Base-by-base conservation (phyloP, 92 coral and sea anemone species). In the Micromussa lordhowensis region DNA sequence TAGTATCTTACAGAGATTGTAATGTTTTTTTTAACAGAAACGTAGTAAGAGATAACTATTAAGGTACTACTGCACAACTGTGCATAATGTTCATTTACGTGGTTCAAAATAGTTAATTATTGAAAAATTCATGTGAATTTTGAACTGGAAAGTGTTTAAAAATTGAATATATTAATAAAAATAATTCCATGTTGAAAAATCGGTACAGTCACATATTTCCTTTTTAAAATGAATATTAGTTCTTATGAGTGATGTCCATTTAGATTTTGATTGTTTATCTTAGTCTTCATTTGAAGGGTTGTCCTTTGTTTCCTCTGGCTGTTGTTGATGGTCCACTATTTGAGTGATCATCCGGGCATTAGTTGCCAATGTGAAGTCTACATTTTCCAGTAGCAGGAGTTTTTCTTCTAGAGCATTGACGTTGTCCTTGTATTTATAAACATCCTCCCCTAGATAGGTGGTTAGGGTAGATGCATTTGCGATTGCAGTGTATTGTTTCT, bases 361-460 rank as follows among this genome's bases (percentile, higher is more conserved):
- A 40, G 16, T 4, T 12, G 59, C 10, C 17, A 54, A 17, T 13
- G 10, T 13, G 59, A 78, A 78, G 55, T 68, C 85, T 29, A 85
- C 66, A 36, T 79, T 57, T 58, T 71, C 64, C 28, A 81, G 83
- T 32, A 88, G 24, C 64, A 88, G 21, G 57, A 64, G 75, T 75
- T 88, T 88, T 34, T 75, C 87, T 24, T 57, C 40, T 24, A 88
- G 31, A 31, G 75, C 63, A 17, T 78, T 86, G 0, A 73, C 54
- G 70, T 15, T 69, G 29, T 85, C 93, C 61, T 85, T 85, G 40
- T 86, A 71, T 11, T 31, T 21, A 10, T 77, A 85, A 31, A 90
- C 75, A 75, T 82, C 82, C n/a, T n/a, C n/a, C 59, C 19, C 26
- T 38, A 88, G 83, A 51, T 82, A 64, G 40, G 38, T 63, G 55